Conservation (phyloP, 2,888 invertebrate species). For the Teleiodes luculella region DNA sequence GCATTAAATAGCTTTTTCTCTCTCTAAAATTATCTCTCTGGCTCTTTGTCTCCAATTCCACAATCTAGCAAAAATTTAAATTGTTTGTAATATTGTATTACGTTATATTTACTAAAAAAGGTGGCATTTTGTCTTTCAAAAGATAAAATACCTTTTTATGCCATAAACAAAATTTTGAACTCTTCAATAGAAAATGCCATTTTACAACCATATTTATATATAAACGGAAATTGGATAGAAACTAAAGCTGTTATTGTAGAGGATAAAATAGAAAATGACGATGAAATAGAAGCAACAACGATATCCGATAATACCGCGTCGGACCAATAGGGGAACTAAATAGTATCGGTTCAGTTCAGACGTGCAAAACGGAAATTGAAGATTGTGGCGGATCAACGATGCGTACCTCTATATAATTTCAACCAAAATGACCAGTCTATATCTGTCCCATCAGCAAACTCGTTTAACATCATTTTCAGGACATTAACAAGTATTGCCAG, state of each 20-base stretch:
- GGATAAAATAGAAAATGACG: slow-evolving; percentile 1
- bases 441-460: not conserved
- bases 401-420: slow-evolving; percentile 4
- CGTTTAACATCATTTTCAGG: too few species aligned
- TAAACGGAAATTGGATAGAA: slow-evolving; percentile 3
- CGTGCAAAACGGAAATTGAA: slow-evolving; percentile 15
- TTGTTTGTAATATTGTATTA: too few species aligned
- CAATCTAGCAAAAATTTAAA: too few species aligned
- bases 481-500: too few species aligned
- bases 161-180: too few species aligned
- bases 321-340: slow-evolving; percentile 2
- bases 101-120: too few species aligned
- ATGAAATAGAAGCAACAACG: slow-evolving; percentile 2
- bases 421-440: not conserved
- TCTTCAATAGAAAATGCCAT: too few species aligned
- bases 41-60: too few species aligned
- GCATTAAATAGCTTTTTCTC: too few species aligned
- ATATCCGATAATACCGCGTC: slow-evolving; percentile 5
- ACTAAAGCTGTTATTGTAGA: not conserved
- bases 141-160: too few species aligned
- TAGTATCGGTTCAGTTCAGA: not conserved
- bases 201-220: not conserved
- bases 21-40: too few species aligned
- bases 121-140: too few species aligned
- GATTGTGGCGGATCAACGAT: not conserved